phyloP scores from a whole-genome alignment of 2,888 invertebrate genomes.

The Carterocephalus palaemon region DNA sequence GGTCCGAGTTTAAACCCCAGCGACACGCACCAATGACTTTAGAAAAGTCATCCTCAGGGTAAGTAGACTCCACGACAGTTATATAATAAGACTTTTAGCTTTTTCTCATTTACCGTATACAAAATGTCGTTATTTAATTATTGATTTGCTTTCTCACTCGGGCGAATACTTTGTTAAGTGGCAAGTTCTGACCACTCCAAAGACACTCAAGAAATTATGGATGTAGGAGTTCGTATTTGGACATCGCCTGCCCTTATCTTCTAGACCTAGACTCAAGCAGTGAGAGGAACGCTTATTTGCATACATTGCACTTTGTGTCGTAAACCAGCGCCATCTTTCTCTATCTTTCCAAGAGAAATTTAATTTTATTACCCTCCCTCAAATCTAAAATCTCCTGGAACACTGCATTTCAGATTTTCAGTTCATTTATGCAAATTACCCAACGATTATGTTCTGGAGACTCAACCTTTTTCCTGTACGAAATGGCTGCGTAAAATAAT shows the following conservation, averaged over 20 bases:
- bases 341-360: not conserved
- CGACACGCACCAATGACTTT: too few species aligned
- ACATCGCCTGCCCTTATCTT: not conserved
- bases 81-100: too few species aligned
- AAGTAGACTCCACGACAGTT: too few species aligned
- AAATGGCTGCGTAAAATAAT: slow-evolving; percentile 3
- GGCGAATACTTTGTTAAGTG: too few species aligned
- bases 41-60: too few species aligned
- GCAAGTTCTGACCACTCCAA: too few species aligned
- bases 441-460: slow-evolving; percentile 20
- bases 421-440: slow-evolving; percentile 26
- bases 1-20: too few species aligned
- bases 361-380: slow-evolving; percentile 1
- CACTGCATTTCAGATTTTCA: slow-evolving; percentile 19
- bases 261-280: not conserved
- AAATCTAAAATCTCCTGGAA: slow-evolving; percentile 3
- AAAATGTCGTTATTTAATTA: too few species aligned
- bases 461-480: slow-evolving; percentile 17
- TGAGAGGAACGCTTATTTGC: slow-evolving; percentile 1
- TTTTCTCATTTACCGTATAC: too few species aligned
- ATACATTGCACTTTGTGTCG: not conserved
- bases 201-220: too few species aligned
- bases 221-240: too few species aligned
- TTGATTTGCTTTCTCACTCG: too few species aligned
- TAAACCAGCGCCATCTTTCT: slow-evolving; percentile 3